Conservation (phyloP, 2,797 vertebrate genomes). For the Mycteria americana region DNA sequence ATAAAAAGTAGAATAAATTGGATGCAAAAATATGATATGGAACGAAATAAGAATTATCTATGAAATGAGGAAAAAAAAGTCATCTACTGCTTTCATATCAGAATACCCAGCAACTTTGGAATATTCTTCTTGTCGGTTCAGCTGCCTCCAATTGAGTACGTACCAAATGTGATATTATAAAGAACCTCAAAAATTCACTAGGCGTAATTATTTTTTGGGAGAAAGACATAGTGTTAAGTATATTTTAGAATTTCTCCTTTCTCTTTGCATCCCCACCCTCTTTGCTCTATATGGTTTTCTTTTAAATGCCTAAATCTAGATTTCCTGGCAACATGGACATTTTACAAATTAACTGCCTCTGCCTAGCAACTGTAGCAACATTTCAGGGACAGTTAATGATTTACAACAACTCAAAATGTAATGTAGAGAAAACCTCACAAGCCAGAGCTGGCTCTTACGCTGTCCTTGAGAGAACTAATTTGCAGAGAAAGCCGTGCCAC, state of each 20-base stretch:
- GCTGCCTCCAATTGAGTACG: neutral
- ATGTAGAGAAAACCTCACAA: neutral
- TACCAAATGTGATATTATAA: neutral
- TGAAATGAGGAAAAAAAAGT: neutral
- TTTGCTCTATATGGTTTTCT: neutral
- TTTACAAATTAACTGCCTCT: conserved; percentile 24
- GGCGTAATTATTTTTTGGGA: neutral
- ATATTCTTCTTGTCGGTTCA: neutral
- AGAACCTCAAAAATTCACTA: neutral
- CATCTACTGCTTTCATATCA: neutral
- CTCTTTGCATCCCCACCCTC: neutral
- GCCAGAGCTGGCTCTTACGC: neutral
- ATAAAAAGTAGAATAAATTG: neutral
- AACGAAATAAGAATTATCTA: neutral
- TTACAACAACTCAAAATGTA: neutral
- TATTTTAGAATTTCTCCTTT: neutral
- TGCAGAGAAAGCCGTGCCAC: neutral
- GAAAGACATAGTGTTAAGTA: neutral
- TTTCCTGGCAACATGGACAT: neutral
- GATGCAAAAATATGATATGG: neutral
- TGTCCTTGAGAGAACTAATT: conserved; percentile 23
- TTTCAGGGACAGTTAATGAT: conserved; percentile 48
- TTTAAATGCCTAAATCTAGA: neutral
- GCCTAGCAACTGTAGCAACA: conserved; percentile 13
- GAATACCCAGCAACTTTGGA: neutral